Evolutionary conservation across 2,113 vertebrate species (phyloP), one percentile per base, ranked within the genome.

Genomic region (Trinectes maculatus): DNA sequence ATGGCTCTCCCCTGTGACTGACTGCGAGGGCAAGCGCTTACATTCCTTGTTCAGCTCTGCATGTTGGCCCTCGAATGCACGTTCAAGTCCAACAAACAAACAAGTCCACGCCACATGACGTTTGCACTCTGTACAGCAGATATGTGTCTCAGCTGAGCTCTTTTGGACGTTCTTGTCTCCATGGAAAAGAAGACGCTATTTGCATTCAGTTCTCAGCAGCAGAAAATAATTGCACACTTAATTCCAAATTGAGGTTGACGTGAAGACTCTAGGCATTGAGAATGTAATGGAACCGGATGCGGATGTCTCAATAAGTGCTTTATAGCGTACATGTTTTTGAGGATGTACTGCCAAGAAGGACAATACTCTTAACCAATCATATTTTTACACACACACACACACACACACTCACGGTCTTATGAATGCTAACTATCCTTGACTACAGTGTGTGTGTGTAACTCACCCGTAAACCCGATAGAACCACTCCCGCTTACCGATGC

Each of bases 291-390:
- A 83, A 82, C 61, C 71, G 77, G 87, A 87, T 79, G 79, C 85
- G 83, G 86, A 90, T 89, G 86, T 87, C 79, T 89, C 82, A 86
- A 83, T 87, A 92, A 92, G 89, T 91, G 91, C 91, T 90, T 93
- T 91, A 90, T 74, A 81, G 73, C 75, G 52, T 47, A 42, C 56
- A 59, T 76, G 74, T 87, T 72, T 74, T 76, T 63, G 72, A 84
- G 62, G 85, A 59, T 49, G 79, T 74, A 82, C 82, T 88, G 91
- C 89, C 89, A 89, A 86, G 88, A 88, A 64, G 82, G 62, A 79
- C 68, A 61, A 65, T 65, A 33, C 65, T 57, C 69, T 67, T 61
- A 60, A 51, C 51, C 40, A n/a, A n/a, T n/a, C n/a, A n/a, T n/a
- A n/a, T n/a, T n/a, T n/a, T n/a, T 59, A 46, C 24, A 48, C 61